These are phyloP conservation scores for Sericinus montela DNA, from an alignment of 2,888 invertebrate species.

Conservation along the genomic window DNA sequence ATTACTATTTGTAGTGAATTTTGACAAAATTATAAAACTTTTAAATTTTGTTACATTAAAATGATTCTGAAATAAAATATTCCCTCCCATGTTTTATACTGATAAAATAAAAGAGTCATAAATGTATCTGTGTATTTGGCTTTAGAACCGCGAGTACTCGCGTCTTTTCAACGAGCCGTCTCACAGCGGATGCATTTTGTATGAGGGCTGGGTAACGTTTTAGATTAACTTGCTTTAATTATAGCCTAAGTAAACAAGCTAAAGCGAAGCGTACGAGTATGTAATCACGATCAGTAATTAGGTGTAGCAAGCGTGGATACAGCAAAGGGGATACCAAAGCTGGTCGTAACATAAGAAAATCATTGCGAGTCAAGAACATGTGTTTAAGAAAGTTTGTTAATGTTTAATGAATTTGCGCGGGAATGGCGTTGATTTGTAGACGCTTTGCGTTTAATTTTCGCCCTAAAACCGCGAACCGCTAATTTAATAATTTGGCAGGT, in stretches of 20 bases:
- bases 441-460: conserved; percentile 58
- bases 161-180: conserved; percentile 32
- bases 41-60: too few relatives aligned
- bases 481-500: conserved; percentile 64
- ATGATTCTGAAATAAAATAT: too few relatives aligned
- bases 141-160: conserved; percentile 25
- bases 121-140: conserved; percentile 7
- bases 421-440: conserved; percentile 66
- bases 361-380: conserved; percentile 64
- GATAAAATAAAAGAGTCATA: too few relatives aligned
- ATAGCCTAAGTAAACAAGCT: conserved; percentile 61
- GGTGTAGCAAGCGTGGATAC: conserved; percentile 34
- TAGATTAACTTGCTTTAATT: conserved; percentile 73
- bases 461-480: conserved; percentile 49
- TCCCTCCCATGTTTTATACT: too few relatives aligned
- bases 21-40: too few relatives aligned
- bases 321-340: conserved; percentile 22
- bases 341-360: conserved; percentile 35
- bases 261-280: conserved; percentile 37
- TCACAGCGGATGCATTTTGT: conserved; percentile 60
- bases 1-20: too few relatives aligned
- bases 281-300: conserved; percentile 75
- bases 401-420: conserved; percentile 62
- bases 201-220: conserved; percentile 60
- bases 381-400: conserved; percentile 75